Base-by-base conservation (phyloP, 2,113 vertebrate species). In the Parus major region DNA sequence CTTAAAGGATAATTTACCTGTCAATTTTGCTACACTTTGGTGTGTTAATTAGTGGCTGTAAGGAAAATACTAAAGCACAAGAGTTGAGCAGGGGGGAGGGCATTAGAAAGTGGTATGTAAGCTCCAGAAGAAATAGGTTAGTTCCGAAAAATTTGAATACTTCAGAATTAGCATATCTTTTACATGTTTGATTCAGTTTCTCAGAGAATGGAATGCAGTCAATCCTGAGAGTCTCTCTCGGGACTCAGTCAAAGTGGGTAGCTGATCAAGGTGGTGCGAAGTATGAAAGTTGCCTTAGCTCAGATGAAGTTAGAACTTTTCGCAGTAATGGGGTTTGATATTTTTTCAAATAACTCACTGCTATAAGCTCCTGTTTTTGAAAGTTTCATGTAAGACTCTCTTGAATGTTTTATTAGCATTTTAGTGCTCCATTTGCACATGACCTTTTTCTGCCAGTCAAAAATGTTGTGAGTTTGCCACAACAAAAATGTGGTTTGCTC, bases 1-100 rank as follows among this genome's bases (percentile, higher is more conserved):
- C 94, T 97, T 96, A 97, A 97, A 96, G 96, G 93, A 94, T 98
- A 97, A 98, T 98, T 97, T 97, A 94, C 95, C 80, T 96, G 96
- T 97, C 97, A 98, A 70, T 97, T 93, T 88, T 92, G 39, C 41
- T 94, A n/a, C 24, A n/a, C 83, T 88, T 84, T 97, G 96, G 94
- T 96, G 97, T 96, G 88, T n/a, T 98, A 98, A 98, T 98, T 97
- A 97, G 66, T 93, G 79, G 80, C 88, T 97, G 47, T 52, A 95
- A 97, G 97, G 96, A 92, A 98, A 98, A 97, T 96, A 97, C 36
- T 97, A 87, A 97, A 92, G 78, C 82, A 7, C 15, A 86, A 88
- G 90, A 97, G 78, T 75, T 86, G 73, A 21, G 33, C 9, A 19
- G 10, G 33, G 69, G 20, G 29, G 18, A 19, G 7, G 68, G 18